These are phyloP conservation scores for Pantala flavescens DNA, from an alignment of 1,140 invertebrate species.

Conservation along the genomic window DNA sequence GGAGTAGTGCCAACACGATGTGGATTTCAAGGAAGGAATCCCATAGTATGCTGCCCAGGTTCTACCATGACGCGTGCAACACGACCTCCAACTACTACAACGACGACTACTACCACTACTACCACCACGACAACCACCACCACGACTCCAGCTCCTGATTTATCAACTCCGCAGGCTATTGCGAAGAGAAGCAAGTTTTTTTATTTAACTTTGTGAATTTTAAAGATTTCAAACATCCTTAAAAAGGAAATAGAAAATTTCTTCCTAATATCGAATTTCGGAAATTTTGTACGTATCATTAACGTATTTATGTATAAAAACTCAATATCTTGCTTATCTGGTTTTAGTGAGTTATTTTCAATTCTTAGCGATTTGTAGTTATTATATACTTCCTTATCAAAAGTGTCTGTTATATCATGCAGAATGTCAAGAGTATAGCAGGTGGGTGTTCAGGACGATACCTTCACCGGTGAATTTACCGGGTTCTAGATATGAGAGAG, in stretches of 20 bases:
- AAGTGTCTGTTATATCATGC: background rate
- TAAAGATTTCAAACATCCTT: too few relatives aligned
- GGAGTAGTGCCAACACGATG: slow-evolving; percentile 10
- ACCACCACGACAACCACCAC: background rate
- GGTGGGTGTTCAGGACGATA: background rate
- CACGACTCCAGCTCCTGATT: background rate
- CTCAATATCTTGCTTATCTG: too few relatives aligned
- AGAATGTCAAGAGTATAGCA: slow-evolving; percentile 14
- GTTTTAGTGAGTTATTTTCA: too few relatives aligned
- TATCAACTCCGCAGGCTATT: background rate
- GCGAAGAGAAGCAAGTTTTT: background rate
- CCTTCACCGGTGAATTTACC: background rate
- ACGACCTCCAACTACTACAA: background rate
- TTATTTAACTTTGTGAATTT: too few relatives aligned
- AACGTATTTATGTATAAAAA: too few relatives aligned
- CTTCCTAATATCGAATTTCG: too few relatives aligned
- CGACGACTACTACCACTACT: background rate
- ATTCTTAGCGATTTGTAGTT: too few relatives aligned
- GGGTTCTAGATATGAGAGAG: background rate
- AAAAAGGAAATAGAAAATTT: too few relatives aligned
- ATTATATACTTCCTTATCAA: too few relatives aligned
- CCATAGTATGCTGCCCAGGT: slow-evolving; percentile 17
- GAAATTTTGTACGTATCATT: too few relatives aligned
- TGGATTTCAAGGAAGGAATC: slow-evolving; percentile 12
- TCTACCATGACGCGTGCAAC: background rate